phyloP scores from a whole-genome alignment of 2,888 invertebrate species.

The Rhyacophila evoluta region DNA sequence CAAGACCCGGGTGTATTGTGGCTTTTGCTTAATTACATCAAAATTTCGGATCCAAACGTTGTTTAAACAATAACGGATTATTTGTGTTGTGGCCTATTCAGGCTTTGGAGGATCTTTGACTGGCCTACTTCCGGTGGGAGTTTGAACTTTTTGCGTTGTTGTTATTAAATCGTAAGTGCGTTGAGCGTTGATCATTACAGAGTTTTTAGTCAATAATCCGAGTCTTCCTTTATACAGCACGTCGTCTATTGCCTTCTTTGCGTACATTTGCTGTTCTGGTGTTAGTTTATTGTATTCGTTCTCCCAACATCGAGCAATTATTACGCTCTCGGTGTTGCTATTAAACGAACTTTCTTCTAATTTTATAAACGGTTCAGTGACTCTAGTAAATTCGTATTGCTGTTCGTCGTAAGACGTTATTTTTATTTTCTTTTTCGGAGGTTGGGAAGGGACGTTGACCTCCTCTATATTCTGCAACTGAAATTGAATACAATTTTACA shows the following conservation, averaged over 20 bases:
- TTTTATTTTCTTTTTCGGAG: not conserved
- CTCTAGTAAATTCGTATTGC: not conserved
- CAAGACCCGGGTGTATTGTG: too few relatives aligned
- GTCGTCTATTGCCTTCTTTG: conserved; percentile 11
- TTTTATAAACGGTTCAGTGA: not conserved
- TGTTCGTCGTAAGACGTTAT: not conserved
- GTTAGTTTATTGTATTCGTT: conserved; percentile 6
- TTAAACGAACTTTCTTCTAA: not conserved
- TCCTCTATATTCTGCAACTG: not conserved
- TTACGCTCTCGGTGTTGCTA: not conserved
- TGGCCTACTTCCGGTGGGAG: not conserved
- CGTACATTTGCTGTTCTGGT: conserved; percentile 17
- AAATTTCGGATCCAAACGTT: too few relatives aligned
- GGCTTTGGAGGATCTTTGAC: not conserved
- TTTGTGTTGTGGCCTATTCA: not conserved
- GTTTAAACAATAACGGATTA: too few relatives aligned
- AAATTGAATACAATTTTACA: not conserved
- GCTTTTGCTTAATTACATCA: too few relatives aligned
- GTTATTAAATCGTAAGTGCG: not conserved
- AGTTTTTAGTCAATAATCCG: not conserved
- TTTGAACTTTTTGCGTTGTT: not conserved
- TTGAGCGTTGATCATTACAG: not conserved
- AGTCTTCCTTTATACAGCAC: not conserved
- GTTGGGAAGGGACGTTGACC: not conserved
- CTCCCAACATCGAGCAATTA: not conserved